A percentile compares a stretch with the other conserved stretches of the same genome.
These are phyloP conservation scores for Rhea americana DNA, from an alignment of 2,113 vertebrate species.

Conservation along the genomic window DNA sequence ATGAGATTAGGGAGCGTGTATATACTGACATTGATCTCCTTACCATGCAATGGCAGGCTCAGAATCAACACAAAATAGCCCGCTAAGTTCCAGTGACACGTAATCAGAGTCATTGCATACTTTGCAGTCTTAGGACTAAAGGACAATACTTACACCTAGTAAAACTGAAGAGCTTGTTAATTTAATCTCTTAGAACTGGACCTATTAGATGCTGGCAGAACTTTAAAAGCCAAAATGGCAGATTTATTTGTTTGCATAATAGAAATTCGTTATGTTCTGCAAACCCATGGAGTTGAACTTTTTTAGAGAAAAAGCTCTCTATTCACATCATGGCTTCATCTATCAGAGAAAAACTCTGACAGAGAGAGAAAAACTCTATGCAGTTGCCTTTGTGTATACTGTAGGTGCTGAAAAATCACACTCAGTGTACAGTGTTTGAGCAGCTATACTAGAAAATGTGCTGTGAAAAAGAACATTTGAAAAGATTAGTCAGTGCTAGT, in stretches of 20 bases:
- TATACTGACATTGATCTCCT: not conserved
- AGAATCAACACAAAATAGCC: not conserved
- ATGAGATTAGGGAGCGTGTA: not conserved
- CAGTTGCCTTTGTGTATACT: not conserved
- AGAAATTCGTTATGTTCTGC: not conserved
- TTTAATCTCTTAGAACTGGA: not conserved
- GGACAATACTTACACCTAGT: conserved; percentile 17
- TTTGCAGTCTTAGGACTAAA: not conserved
- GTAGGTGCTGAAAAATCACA: not conserved
- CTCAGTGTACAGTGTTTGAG: not conserved
- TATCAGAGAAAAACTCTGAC: not conserved
- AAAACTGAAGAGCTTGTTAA: conserved; percentile 9
- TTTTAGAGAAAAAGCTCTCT: not conserved
- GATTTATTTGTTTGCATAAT: not conserved
- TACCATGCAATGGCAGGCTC: not conserved
- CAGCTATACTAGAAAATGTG: not conserved
- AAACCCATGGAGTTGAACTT: not conserved
- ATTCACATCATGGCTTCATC: not conserved
- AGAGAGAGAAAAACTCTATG: not conserved
- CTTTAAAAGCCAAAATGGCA: conserved; percentile 5
- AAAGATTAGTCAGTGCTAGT: not conserved
- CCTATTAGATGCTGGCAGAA: conserved; percentile 3
- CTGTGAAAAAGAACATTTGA: accelerated
- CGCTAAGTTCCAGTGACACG: not conserved
- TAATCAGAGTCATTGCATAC: not conserved